Evolutionary conservation across 2,113 vertebrate genomes (phyloP).

Genomic region (Micromys minutus): DNA sequence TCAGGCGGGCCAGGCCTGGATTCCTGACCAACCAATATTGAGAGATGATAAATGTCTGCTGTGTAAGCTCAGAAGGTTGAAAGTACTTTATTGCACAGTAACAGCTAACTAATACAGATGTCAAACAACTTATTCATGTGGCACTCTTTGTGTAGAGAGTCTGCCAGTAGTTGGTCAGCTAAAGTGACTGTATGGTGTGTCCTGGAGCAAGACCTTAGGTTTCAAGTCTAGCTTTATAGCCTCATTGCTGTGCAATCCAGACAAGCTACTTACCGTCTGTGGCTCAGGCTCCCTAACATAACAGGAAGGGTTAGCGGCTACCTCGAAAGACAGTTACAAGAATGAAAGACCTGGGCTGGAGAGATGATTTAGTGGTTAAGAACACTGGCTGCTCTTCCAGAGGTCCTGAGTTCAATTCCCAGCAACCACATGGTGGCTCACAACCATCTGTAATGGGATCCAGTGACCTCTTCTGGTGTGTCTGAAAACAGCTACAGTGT

Average conservation of each 20-base stretch:
- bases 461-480: no score
- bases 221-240: neutral
- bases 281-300: neutral
- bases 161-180: neutral
- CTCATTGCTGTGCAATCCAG: neutral
- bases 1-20: no score
- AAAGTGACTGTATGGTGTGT: neutral
- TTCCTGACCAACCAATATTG: neutral
- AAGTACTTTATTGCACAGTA: neutral
- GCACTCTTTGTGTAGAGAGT: neutral
- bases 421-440: no score
- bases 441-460: no score
- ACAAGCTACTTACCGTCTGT: neutral
- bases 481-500: no score
- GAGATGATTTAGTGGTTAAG: no score
- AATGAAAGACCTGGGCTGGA: conserved; percentile 1
- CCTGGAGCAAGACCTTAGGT: neutral
- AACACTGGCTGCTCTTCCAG: no score
- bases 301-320: neutral
- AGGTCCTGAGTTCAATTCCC: no score
- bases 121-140: neutral
- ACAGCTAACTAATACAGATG: neutral
- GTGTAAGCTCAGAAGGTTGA: neutral
- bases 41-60: neutral
- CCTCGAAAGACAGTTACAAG: neutral